phyloP scores from a whole-genome alignment of 2,797 vertebrate species.

The Pristis pectinata region DNA sequence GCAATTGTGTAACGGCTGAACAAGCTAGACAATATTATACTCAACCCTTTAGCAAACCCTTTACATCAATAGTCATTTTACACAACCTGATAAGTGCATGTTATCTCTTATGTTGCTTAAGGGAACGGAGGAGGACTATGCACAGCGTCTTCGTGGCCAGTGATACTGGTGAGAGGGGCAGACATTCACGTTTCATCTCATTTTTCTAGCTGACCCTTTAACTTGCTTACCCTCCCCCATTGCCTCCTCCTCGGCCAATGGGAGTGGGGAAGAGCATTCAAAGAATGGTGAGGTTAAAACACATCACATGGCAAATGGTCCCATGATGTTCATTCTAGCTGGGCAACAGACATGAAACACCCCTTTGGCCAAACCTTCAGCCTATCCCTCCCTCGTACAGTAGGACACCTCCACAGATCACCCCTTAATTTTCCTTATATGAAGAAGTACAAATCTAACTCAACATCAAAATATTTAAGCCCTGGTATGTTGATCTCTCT shows the following conservation, averaged over 20 bases:
- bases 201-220: not conserved
- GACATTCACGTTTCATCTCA: not conserved
- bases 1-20: constrained; percentile 19
- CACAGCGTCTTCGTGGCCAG: not conserved
- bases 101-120: not conserved
- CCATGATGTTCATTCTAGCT: not conserved
- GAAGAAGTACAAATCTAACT: not conserved
- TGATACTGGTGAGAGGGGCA: not conserved
- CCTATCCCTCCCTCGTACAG: not conserved
- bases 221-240: not conserved
- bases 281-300: not conserved
- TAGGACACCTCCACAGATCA: not conserved
- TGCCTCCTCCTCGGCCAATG: not conserved
- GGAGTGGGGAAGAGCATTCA: not conserved
- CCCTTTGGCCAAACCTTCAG: too few relatives aligned
- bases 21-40: not conserved
- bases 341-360: not conserved
- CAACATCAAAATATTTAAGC: not conserved
- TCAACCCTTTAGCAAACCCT: not conserved
- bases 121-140: not conserved
- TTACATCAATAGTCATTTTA: constrained; percentile 2
- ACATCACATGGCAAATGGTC: not conserved
- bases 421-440: not conserved
- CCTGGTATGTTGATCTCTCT: not conserved
- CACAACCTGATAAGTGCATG: not conserved